Evolutionary conservation across 2,113 vertebrate species (phyloP).

Genomic region (Harpagus bidentatus): DNA sequence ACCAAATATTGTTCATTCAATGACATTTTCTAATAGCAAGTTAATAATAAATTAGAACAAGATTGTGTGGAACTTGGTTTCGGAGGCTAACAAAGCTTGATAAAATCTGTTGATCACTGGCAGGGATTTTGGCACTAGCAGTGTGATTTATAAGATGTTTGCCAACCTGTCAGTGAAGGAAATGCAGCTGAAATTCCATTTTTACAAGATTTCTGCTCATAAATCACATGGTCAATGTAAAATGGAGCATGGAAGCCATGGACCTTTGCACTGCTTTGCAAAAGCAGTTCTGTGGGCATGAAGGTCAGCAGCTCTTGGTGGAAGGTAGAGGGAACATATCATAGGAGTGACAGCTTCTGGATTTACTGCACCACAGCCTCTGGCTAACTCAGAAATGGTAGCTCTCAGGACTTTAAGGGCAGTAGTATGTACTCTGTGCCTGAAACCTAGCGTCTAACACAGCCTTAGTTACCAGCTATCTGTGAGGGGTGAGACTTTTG

Average conservation of each 20-base stretch:
- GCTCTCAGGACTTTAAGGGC: neutral
- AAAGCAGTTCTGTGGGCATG: neutral
- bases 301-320: neutral
- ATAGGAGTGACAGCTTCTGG: neutral
- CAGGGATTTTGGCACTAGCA: neutral
- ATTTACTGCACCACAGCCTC: neutral
- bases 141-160: slow-evolving; percentile 24
- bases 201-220: neutral
- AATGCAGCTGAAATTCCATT: neutral
- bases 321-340: neutral
- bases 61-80: neutral
- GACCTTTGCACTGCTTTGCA: neutral
- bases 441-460: neutral
- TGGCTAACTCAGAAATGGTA: neutral
- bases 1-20: neutral
- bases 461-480: neutral
- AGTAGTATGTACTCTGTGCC: neutral
- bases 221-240: neutral
- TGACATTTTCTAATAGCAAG: neutral
- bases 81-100: neutral
- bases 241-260: neutral
- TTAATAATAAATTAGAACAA: slow-evolving; percentile 42
- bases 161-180: neutral
- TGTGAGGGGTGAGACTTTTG: neutral
- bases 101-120: neutral